Conservation (phyloP, 2,113 vertebrate genomes). For the Platanista minor region DNA sequence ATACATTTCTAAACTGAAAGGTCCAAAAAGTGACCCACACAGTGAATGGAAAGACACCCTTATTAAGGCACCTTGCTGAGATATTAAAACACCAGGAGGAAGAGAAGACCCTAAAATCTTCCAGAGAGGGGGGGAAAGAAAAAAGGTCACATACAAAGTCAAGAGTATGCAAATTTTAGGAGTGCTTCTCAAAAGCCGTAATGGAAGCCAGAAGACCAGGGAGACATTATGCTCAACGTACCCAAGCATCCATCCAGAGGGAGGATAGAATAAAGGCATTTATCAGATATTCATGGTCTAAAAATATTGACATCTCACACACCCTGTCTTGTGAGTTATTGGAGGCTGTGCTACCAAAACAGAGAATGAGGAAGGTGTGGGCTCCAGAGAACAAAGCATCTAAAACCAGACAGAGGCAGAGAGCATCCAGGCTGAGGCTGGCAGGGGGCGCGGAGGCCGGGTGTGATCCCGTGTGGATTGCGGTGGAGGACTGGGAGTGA, state of each 20-base stretch:
- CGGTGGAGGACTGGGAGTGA: background rate
- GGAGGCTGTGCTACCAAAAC: background rate
- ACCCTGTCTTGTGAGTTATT: background rate
- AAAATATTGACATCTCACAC: background rate
- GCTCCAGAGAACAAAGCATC: background rate
- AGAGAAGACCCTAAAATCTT: background rate
- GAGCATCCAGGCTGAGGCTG: background rate
- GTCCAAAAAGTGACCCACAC: background rate
- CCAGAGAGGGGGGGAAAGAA: accelerated
- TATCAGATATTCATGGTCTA: background rate
- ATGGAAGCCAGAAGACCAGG: background rate
- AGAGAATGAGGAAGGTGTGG: background rate
- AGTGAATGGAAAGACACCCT: background rate
- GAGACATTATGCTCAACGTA: background rate
- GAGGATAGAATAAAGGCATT: background rate
- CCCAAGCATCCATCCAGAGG: background rate
- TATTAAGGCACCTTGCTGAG: background rate
- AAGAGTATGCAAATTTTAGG: background rate
- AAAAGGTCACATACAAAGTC: background rate
- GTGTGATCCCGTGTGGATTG: background rate
- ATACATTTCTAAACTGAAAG: background rate
- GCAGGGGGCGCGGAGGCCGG: accelerated
- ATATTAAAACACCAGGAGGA: background rate
- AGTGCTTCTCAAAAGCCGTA: background rate
- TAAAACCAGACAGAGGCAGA: background rate